These are phyloP conservation scores for Caenorhabditis virilis DNA, from an alignment of 2,888 invertebrate species.

Conservation along the genomic window DNA sequence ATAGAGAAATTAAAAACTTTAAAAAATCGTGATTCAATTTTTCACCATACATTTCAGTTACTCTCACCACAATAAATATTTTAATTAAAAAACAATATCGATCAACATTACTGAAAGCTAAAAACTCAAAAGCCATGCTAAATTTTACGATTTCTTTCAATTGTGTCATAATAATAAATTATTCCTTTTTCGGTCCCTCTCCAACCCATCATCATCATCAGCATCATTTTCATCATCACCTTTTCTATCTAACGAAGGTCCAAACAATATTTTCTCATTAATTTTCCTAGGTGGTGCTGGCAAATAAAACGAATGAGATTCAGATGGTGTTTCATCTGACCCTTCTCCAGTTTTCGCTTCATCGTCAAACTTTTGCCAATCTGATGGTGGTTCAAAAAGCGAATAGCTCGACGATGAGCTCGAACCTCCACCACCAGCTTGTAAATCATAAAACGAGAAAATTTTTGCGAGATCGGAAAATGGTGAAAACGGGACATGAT, in stretches of 20 bases:
- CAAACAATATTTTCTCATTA: slow-evolving; percentile 12
- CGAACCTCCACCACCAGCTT: slow-evolving; percentile 21
- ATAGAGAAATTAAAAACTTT: no score
- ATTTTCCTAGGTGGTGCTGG: slow-evolving; percentile 31
- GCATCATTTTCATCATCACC: neutral
- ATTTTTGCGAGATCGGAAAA: slow-evolving; percentile 40
- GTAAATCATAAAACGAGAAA: slow-evolving; percentile 36
- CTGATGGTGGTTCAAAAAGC: slow-evolving; percentile 32
- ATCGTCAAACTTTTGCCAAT: slow-evolving; percentile 34
- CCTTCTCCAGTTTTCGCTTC: neutral
- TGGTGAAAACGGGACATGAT: slow-evolving; percentile 18
- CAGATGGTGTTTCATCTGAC: slow-evolving; percentile 12
- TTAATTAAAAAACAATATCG: no score
- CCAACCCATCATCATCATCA: neutral
- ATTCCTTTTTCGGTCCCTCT: neutral
- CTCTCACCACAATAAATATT: no score
- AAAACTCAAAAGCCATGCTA: no score
- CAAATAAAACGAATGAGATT: slow-evolving; percentile 14
- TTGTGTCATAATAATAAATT: no score
- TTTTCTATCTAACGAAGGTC: slow-evolving; percentile 6
- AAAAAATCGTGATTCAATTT: no score
- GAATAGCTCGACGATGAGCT: slow-evolving; percentile 31
- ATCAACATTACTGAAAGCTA: no score
- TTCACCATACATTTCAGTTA: no score
- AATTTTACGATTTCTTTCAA: no score